phyloP scores from a whole-genome alignment of 2,797 vertebrate genomes.

The Cetoscarus ocellatus region DNA sequence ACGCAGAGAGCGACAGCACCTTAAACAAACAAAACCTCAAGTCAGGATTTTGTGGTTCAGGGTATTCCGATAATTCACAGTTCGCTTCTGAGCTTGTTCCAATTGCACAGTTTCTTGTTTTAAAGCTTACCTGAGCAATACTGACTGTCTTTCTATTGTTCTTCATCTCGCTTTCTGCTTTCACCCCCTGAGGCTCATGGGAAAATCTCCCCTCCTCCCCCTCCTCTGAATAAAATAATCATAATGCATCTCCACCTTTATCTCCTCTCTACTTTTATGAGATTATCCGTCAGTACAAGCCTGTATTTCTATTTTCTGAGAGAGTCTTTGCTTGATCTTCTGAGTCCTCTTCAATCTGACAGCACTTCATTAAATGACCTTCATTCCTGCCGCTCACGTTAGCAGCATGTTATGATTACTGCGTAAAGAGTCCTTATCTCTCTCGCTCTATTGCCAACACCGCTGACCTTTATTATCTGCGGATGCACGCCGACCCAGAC shows the following conservation, averaged over 20 bases:
- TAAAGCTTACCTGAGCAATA: constrained; percentile 27
- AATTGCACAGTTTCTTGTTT: neutral
- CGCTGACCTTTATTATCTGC: constrained; percentile 74
- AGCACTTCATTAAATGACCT: constrained; percentile 11
- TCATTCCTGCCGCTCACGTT: neutral
- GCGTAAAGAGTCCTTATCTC: constrained; percentile 65
- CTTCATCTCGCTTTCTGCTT: constrained; percentile 47
- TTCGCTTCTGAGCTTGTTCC: neutral
- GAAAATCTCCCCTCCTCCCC: constrained; percentile 45
- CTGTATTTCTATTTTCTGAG: neutral
- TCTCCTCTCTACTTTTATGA: constrained; percentile 12
- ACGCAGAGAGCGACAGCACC: too few relatives aligned
- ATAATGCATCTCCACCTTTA: constrained; percentile 33
- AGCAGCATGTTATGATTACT: constrained; percentile 51
- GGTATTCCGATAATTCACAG: too few relatives aligned
- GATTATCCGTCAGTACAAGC: neutral
- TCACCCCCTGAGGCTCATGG: constrained; percentile 59
- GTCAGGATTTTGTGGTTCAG: too few relatives aligned
- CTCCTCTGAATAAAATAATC: constrained; percentile 31
- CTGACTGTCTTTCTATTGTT: constrained; percentile 53
- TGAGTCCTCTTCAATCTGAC: constrained; percentile 18
- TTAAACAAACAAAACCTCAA: too few relatives aligned
- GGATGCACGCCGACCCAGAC: constrained; percentile 67
- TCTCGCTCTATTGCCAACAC: constrained; percentile 53
- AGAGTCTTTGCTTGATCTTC: neutral